Evolutionary conservation across 2,797 vertebrate species (phyloP).

Genomic region (Argya squamiceps): DNA sequence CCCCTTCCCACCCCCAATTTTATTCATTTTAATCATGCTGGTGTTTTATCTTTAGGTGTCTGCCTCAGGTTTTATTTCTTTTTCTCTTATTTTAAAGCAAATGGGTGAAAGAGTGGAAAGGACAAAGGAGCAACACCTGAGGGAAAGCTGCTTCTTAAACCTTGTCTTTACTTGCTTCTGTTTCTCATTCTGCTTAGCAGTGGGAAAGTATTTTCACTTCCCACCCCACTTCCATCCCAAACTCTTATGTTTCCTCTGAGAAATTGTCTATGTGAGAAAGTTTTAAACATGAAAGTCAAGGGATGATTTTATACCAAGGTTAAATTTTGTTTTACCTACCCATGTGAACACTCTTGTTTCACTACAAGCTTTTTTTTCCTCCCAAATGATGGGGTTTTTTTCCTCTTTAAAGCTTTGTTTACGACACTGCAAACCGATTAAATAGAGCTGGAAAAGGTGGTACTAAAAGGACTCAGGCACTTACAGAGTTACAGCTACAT

Average conservation of each 20-base stretch:
- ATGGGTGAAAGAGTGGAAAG: not conserved
- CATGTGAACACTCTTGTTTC: not conserved
- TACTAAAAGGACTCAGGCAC: not conserved
- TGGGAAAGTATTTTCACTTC: not conserved
- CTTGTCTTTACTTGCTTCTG: not conserved
- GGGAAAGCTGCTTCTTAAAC: not conserved
- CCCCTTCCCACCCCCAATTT: not conserved
- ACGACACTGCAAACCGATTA: not conserved
- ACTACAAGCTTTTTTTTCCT: not conserved
- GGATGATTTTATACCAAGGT: not conserved
- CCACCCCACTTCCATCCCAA: not conserved
- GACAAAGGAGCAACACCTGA: not conserved
- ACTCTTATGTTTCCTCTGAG: not conserved
- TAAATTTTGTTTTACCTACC: not conserved
- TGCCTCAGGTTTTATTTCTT: not conserved
- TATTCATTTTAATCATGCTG: not conserved
- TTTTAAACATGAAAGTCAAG: not conserved
- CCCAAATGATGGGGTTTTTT: not conserved
- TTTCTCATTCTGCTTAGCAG: not conserved
- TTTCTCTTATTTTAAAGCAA: not conserved
- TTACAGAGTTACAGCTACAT: not conserved
- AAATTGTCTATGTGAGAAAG: not conserved
- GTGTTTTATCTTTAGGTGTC: not conserved
- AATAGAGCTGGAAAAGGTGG: not conserved
- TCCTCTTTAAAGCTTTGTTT: not conserved